A percentile compares a stretch with the other conserved stretches of the same genome.
phyloP scores from a whole-genome alignment of 2,888 invertebrate species.

The Ferdinandea cuprea region DNA sequence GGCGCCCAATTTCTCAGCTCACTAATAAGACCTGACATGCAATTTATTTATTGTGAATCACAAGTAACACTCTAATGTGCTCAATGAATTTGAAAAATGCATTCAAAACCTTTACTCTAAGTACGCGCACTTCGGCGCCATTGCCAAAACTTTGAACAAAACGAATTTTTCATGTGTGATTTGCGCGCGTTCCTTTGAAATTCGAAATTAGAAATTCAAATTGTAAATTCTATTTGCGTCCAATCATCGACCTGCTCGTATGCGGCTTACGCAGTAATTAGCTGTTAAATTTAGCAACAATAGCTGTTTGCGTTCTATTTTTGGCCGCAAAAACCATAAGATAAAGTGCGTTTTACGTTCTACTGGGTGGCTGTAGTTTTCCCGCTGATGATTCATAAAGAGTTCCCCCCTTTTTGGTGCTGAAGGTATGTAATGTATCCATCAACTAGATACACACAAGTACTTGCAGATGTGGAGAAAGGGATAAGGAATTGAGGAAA shows the following conservation, averaged over 20 bases:
- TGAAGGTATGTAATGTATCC: slow-evolving; percentile 1
- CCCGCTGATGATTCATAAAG: slow-evolving; percentile 53
- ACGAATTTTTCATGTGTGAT: slow-evolving; percentile 48
- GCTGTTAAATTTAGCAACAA: slow-evolving; percentile 58
- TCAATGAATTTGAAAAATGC: slow-evolving; percentile 65
- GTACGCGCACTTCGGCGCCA: slow-evolving; percentile 50
- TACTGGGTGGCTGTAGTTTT: slow-evolving; percentile 37
- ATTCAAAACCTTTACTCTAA: slow-evolving; percentile 13
- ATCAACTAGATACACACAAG: slow-evolving; percentile 40
- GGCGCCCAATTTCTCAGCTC: slow-evolving; percentile 41
- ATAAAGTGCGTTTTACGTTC: slow-evolving; percentile 55
- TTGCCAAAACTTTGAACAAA: slow-evolving; percentile 58
- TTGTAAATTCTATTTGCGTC: slow-evolving; percentile 51
- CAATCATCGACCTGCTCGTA: slow-evolving; percentile 60
- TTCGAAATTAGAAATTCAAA: slow-evolving; percentile 2
- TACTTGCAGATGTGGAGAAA: slow-evolving; percentile 6
- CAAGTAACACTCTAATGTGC: slow-evolving; percentile 28
- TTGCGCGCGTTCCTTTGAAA: slow-evolving; percentile 33
- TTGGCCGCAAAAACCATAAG: slow-evolving; percentile 11
- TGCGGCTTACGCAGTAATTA: slow-evolving; percentile 62
- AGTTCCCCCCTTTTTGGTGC: neutral
- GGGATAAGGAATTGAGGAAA: slow-evolving; percentile 50
- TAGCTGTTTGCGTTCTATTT: slow-evolving; percentile 47
- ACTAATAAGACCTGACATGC: slow-evolving; percentile 21
- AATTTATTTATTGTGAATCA: slow-evolving; percentile 52